These are phyloP conservation scores for Wasmannia auropunctata DNA, from an alignment of 1,140 invertebrate species.

Conservation along the genomic window DNA sequence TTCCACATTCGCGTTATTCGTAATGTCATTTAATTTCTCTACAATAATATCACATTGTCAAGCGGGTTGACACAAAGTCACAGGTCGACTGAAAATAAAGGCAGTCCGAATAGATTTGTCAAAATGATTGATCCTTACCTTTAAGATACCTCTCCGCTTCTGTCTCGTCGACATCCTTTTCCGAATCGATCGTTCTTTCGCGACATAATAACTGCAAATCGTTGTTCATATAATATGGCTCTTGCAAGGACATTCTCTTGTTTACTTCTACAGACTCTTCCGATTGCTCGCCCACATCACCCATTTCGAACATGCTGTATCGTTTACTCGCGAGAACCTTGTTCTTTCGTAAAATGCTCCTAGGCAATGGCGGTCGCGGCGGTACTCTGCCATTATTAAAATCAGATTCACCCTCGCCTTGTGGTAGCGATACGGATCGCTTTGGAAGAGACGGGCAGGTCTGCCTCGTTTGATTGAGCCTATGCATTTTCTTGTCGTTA, in stretches of 20 bases:
- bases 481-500: constrained; percentile 84
- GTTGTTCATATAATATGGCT: constrained; percentile 89
- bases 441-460: constrained; percentile 87
- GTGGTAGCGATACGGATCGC: constrained; percentile 88
- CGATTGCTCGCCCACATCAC: constrained; percentile 85
- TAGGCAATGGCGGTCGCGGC: constrained; percentile 89
- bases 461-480: constrained; percentile 80
- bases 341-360: constrained; percentile 90
- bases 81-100: background rate
- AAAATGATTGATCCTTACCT: constrained; percentile 64
- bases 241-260: constrained; percentile 90
- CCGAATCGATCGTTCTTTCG: constrained; percentile 79
- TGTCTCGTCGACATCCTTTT: constrained; percentile 83
- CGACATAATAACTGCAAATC: constrained; percentile 82
- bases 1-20: constrained; percentile 69
- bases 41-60: constrained; percentile 12
- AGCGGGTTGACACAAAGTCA: background rate
- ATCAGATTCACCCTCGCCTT: constrained; percentile 85
- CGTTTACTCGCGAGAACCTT: constrained; percentile 87
- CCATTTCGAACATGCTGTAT: constrained; percentile 93
- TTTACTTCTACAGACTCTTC: constrained; percentile 86
- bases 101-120: background rate
- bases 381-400: constrained; percentile 85
- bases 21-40: constrained; percentile 78
- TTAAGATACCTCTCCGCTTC: constrained; percentile 79